Evolutionary conservation across 1,140 invertebrate species (phyloP), one percentile per base, ranked within the genome.

Genomic region (Sitobion miscanthi): DNA sequence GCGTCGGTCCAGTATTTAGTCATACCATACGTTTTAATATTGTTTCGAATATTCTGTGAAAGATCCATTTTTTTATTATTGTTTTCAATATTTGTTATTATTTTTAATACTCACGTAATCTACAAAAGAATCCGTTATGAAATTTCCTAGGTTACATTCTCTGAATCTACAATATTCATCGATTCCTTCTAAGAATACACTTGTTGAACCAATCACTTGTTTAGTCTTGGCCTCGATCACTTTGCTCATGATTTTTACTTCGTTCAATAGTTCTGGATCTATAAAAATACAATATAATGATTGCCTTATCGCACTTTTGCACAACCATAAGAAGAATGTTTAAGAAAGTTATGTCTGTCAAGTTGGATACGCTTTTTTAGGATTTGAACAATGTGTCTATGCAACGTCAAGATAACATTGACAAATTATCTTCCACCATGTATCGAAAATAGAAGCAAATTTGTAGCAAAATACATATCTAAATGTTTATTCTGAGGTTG

Each of bases 101-200:
- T 35, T n/a, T n/a, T 49, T 52, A 21, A 17, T n/a, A 45, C 95
- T 95, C 94, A 96, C 96, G 94, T 96, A 95, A 94, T 96, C 94
- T 49, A 97, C 95, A 94, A 98, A 96, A 14, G 97, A 96, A 94
- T 98, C 98, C 0, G 97, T 96, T 77, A 98, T 95, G 2, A 98
- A 94, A 95, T 98, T 98, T 77, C 98, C 98, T 83, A 99, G 95
- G 95, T 98, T 98, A 95, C 98, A 99, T 95, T 99, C 98, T 69
- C 94, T 94, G 82, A 95, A 94, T 82, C 98, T 96, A 94, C 98
- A 98, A 11, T 95, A 95, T 20, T 96, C 97, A 94, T 97, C 96
- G 9, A 95, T 95, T 14, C 96, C 97, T 93, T 97, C 96, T 23
- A 98, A 95, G 35, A 97, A 96, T 2, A 97, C 96, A 90, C 96